Evolutionary conservation across 2,797 vertebrate genomes (phyloP).

Genomic region (Buceros bicornis): DNA sequence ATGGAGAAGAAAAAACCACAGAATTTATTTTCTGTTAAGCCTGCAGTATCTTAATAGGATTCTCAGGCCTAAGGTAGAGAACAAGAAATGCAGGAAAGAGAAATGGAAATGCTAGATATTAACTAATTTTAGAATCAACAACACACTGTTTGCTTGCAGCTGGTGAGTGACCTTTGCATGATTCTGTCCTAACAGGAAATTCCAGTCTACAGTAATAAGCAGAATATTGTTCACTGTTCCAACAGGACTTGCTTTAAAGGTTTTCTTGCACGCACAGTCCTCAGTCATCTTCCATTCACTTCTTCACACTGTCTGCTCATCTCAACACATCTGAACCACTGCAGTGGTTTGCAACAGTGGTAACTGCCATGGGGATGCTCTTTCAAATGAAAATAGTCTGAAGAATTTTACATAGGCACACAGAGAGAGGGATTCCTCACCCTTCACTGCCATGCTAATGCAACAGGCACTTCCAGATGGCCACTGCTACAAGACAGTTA

Average conservation of each 20-base stretch:
- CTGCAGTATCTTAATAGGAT: background rate
- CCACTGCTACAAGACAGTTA: background rate
- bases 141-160: slow-evolving; percentile 14
- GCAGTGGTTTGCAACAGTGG: background rate
- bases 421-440: background rate
- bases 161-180: slow-evolving; percentile 41
- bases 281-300: background rate
- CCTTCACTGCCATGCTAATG: background rate
- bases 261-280: background rate
- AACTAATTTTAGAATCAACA: slow-evolving; percentile 49
- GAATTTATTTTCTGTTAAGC: background rate
- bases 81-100: background rate
- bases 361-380: background rate
- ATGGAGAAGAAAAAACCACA: background rate
- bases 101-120: slow-evolving; percentile 14
- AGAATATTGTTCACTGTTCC: slow-evolving; percentile 30
- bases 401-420: background rate
- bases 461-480: background rate
- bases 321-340: background rate
- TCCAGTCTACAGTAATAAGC: slow-evolving; percentile 17
- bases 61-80: background rate
- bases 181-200: slow-evolving; percentile 25
- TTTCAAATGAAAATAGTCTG: background rate
- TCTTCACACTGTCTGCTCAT: background rate
- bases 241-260: background rate